A percentile compares a stretch with the other conserved stretches of the same genome.
phyloP scores from a whole-genome alignment of 2,888 invertebrate genomes.

The Eupeodes luniger region DNA sequence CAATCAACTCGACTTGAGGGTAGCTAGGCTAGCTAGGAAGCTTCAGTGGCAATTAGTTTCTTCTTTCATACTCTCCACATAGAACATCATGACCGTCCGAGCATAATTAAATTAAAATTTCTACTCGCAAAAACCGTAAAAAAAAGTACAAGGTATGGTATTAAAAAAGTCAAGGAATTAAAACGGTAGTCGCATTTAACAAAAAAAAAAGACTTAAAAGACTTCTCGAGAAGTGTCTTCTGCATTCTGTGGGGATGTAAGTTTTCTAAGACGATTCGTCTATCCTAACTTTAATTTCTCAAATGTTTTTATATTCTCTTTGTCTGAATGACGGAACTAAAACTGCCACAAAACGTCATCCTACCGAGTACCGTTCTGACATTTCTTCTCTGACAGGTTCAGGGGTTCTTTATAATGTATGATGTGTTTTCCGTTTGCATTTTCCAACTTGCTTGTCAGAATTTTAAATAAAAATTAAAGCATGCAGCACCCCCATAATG shows the following conservation, averaged over 20 bases:
- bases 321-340: conserved; percentile 25
- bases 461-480: conserved; percentile 1
- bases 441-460: not conserved
- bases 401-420: conserved; percentile 7
- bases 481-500: not conserved
- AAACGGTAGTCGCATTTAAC: conserved; percentile 36
- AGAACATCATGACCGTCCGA: conserved; percentile 5
- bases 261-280: conserved; percentile 34
- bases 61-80: not conserved
- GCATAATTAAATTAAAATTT: conserved; percentile 67
- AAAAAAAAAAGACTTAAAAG: conserved; percentile 35
- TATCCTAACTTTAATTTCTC: not conserved
- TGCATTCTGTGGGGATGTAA: not conserved
- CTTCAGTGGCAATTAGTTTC: conserved; percentile 55
- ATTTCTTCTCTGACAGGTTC: conserved; percentile 22
- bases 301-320: conserved; percentile 36
- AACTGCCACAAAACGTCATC: conserved; percentile 41
- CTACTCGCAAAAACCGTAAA: conserved; percentile 9
- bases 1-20: conserved; percentile 9
- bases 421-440: conserved; percentile 20
- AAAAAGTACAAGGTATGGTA: not conserved
- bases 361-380: conserved; percentile 10
- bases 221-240: not conserved
- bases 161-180: not conserved
- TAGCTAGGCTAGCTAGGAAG: not conserved